These are phyloP conservation scores for Burhinus bistriatus DNA, from an alignment of 2,113 vertebrate genomes.

Conservation along the genomic window DNA sequence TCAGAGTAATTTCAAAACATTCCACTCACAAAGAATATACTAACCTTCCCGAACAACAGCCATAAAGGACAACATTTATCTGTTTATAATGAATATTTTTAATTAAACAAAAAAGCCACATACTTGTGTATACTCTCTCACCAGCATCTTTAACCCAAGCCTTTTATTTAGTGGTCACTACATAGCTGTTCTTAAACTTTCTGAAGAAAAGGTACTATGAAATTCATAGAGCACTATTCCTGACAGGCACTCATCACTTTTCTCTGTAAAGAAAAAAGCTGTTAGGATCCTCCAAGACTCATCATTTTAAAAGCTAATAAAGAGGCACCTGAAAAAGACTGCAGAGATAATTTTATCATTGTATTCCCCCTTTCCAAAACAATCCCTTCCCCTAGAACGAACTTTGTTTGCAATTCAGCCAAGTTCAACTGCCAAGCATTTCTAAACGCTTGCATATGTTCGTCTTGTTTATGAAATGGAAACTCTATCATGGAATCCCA, in stretches of 20 bases:
- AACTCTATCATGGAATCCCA: conserved; percentile 9
- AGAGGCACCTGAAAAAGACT: not conserved
- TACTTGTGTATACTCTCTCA: not conserved
- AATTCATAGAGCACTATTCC: not conserved
- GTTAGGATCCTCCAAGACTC: not conserved
- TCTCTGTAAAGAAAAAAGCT: not conserved
- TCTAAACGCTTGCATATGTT: conserved; percentile 44
- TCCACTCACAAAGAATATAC: not conserved
- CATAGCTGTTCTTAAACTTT: not conserved
- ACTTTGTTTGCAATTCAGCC: conserved; percentile 37
- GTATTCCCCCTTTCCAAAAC: conserved; percentile 33
- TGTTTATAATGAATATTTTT: not conserved
- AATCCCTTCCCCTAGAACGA: conserved; percentile 50
- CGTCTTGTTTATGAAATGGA: conserved; percentile 1
- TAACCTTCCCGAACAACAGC: not conserved
- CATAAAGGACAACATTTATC: not conserved
- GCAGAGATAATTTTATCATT: not conserved
- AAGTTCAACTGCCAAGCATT: conserved; percentile 58
- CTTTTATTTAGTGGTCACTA: not conserved
- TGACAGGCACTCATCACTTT: not conserved
- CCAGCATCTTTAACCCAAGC: not conserved
- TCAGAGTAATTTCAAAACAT: not conserved
- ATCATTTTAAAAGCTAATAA: not conserved
- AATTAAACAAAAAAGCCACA: not conserved
- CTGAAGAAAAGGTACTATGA: not conserved